A percentile compares a stretch with the other conserved stretches of the same genome.
Evolutionary conservation across 2,113 vertebrate genomes (phyloP).

Genomic region (Garra rufa): DNA sequence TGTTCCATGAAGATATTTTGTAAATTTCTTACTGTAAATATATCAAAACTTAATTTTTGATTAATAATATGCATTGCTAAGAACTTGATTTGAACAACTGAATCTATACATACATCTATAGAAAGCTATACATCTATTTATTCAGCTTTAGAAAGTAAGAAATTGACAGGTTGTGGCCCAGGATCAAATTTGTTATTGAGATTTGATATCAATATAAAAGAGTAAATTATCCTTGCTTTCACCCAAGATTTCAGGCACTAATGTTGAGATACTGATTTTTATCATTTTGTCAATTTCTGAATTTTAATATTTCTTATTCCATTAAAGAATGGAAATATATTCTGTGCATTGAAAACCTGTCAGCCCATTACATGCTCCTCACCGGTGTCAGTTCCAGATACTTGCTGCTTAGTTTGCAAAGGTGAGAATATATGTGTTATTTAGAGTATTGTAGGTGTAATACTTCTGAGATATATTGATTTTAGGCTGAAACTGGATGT

Average conservation of each 20-base stretch:
- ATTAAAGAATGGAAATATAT: conserved; percentile 90
- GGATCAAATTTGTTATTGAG: no score
- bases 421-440: conserved; percentile 71
- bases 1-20: no score
- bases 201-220: neutral
- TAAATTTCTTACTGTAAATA: no score
- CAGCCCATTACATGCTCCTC: conserved; percentile 83
- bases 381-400: conserved; percentile 77
- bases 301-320: conserved; percentile 20
- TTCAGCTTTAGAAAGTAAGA: no score
- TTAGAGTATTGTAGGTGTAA: neutral
- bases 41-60: no score
- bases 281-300: neutral
- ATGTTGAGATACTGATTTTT: neutral
- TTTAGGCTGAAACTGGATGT: neutral
- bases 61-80: no score
- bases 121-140: no score
- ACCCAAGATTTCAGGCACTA: neutral
- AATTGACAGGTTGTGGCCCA: no score
- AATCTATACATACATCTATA: no score
- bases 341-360: conserved; percentile 92
- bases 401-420: conserved; percentile 91
- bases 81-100: no score
- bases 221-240: neutral
- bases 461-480: neutral